Evolutionary conservation across 2,888 invertebrate genomes (phyloP).

Genomic region (Epicampocera succincta): DNA sequence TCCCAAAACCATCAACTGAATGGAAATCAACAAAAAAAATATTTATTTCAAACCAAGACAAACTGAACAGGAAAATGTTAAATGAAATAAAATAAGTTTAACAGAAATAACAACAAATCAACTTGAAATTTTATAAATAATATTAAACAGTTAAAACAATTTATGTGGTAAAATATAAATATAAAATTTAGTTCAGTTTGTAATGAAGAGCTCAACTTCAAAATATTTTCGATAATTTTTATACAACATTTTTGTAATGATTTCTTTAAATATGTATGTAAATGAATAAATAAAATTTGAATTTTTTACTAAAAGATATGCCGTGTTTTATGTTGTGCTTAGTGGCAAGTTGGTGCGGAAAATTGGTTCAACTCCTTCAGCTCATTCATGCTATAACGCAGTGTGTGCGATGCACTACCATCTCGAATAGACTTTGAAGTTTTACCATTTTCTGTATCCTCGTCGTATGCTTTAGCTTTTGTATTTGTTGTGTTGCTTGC

Average conservation of each 20-base stretch:
- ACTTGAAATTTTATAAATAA: slow-evolving; percentile 38
- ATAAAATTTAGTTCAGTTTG: slow-evolving; percentile 27
- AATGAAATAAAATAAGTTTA: slow-evolving; percentile 42
- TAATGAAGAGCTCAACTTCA: slow-evolving; percentile 33
- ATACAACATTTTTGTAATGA: slow-evolving; percentile 4
- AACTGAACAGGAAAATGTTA: slow-evolving; percentile 8
- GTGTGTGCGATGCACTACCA: slow-evolving; percentile 35
- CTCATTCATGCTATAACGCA: slow-evolving; percentile 71
- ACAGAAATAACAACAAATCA: slow-evolving; percentile 31
- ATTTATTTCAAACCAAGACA: slow-evolving; percentile 55
- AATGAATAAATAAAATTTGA: slow-evolving; percentile 19
- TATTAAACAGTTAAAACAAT: slow-evolving; percentile 40
- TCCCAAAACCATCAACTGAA: slow-evolving; percentile 60
- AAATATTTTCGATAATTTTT: slow-evolving; percentile 40
- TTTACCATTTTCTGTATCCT: neutral
- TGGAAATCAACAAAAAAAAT: slow-evolving; percentile 40
- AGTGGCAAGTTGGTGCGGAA: slow-evolving; percentile 65
- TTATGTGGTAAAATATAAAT: too few relatives aligned
- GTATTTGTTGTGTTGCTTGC: slow-evolving; percentile 24
- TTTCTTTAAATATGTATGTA: slow-evolving; percentile 35
- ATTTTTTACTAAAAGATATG: neutral
- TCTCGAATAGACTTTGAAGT: neutral
- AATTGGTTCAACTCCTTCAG: slow-evolving; percentile 70
- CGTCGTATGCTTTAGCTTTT: neutral
- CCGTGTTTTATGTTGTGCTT: slow-evolving; percentile 1